phyloP scores from a whole-genome alignment of 2,113 vertebrate genomes.

The Pseudorasbora parva region DNA sequence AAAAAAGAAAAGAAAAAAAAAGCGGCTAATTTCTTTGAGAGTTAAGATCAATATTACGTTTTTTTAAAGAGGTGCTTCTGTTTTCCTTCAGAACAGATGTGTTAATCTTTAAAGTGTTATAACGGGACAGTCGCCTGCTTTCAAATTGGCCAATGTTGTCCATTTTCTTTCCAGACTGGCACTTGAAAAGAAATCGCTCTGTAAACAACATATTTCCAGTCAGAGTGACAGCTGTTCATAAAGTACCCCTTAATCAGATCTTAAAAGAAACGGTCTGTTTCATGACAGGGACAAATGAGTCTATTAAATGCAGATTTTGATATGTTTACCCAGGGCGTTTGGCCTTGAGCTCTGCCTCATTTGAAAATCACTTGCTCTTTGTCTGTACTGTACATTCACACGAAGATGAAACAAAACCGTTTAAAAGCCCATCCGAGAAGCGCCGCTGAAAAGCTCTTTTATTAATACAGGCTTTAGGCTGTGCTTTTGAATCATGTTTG shows the following conservation, averaged over 20 bases:
- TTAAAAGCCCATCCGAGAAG: not conserved
- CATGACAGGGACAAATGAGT: conserved; percentile 55
- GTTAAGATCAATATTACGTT: conserved; percentile 74
- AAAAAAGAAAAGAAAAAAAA: too few species aligned
- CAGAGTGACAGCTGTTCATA: conserved; percentile 56
- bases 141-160: conserved; percentile 64
- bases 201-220: conserved; percentile 43
- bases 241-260: conserved; percentile 60
- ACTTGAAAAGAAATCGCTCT: conserved; percentile 63
- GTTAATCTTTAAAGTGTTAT: conserved; percentile 60
- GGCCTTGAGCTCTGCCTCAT: conserved; percentile 14
- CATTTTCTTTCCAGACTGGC: conserved; percentile 59
- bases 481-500: conserved; percentile 63
- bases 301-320: conserved; percentile 56
- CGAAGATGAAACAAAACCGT: conserved; percentile 23
- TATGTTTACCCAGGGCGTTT: conserved; percentile 14
- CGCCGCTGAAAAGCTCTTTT: conserved; percentile 2
- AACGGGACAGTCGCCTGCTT: conserved; percentile 63
- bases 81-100: conserved; percentile 61
- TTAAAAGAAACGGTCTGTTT: conserved; percentile 59
- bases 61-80: conserved; percentile 65
- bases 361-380: conserved; percentile 39
- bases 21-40: conserved; percentile 80
- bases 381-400: conserved; percentile 1
- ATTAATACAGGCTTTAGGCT: conserved; percentile 3